Evolutionary conservation across 2,888 invertebrate genomes (phyloP), one percentile per base, ranked within the genome.

Genomic region (Pemphredon lugubris): DNA sequence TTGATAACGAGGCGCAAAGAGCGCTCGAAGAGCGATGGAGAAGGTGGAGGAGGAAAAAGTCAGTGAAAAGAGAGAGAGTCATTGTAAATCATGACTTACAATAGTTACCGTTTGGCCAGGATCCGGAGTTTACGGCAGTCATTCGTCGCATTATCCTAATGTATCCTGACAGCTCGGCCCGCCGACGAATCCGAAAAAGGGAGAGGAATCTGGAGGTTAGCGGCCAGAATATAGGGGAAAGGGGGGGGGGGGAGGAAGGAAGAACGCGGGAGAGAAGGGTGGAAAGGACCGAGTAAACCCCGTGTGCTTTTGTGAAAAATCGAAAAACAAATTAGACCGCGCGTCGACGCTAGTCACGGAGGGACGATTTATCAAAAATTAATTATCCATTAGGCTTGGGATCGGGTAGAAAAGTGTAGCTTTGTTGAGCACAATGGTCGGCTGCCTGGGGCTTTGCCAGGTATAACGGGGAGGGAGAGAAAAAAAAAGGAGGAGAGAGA

Each of bases 281-380:
- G 69, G 54, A 44, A 53, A 40, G 51, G 53, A 53, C 50, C 39
- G 44, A 54, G 34, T 61, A 70, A 70, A 68, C 58, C 47, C 53
- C 53, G 67, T 61, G 59, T 68, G 71, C 73, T 82, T 77, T 83
- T 83, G 82, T 85, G 82, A 79, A 82, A 85, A 86, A 86, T 85
- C 84, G 83, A 85, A 84, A 86, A 82, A 84, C 84, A 85, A 86
- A 86, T 86, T 85, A 77, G 83, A 68, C 81, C 77, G 82, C 72
- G 78, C 67, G 68, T 83, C 80, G 80, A 75, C 79, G 81, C 87
- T 80, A 87, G 87, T 88, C 88, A 88, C 81, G 83, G 78, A 68
- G 74, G 70, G 75, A 83, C 86, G 84, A 88, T 88, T 88, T 87
- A 87, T 88, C 88, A 88, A 88, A 88, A 87, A 88, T 88, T 88